Evolutionary conservation across 1,140 invertebrate species (phyloP), one percentile per base, ranked within the genome.

Genomic region (Drosophila orosa): DNA sequence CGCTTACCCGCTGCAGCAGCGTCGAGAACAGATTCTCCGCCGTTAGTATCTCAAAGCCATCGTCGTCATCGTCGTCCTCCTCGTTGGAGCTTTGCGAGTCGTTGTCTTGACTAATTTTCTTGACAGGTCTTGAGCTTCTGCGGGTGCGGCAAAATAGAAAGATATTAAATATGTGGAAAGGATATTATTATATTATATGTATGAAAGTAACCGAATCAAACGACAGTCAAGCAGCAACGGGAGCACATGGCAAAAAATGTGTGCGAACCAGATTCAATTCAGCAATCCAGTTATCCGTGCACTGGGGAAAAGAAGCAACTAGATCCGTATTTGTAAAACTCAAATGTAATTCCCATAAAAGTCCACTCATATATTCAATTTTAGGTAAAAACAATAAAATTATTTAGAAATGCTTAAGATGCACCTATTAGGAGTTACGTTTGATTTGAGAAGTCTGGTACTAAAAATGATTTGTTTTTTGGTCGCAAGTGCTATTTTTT

Each of bases 21-120:
- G 96, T 97, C 2, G 96, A 97, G 92, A 98, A 98, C 29, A 98
- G 93, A 91, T 97, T 97, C 92, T 98, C 97, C 2, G 97, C 97
- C 3, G 97, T 98, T 44, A 98, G 93, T 62, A 97, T 94, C 90
- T 98, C 96, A 93, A 98, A 98, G 68, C 96, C 96, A 90, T 97
- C 97, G 80, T 97, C 97, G 86, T 97, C 96, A 60, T 97, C 96
- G 85, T 97, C 96, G 87, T 97, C 97, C 67, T 97, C 96, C 87
- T 97, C 97, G 40, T 96, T 96, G 12, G 96, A 97, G 80, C 96
- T 97, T 39, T 97, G 94, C 58, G 96, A 97, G 92, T 97, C 97
- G 56, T 94, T 94, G 71, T 96, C 95, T 50, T 96, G 92, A 54
- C 93, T 92, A 39, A 92, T 85, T 74, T 95, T 95, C 79, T 95